Percentiles rank a stretch among this genome's conserved stretches.
These are phyloP conservation scores for Colletes gigas DNA, from an alignment of 1,140 invertebrate species.

Conservation along the genomic window DNA sequence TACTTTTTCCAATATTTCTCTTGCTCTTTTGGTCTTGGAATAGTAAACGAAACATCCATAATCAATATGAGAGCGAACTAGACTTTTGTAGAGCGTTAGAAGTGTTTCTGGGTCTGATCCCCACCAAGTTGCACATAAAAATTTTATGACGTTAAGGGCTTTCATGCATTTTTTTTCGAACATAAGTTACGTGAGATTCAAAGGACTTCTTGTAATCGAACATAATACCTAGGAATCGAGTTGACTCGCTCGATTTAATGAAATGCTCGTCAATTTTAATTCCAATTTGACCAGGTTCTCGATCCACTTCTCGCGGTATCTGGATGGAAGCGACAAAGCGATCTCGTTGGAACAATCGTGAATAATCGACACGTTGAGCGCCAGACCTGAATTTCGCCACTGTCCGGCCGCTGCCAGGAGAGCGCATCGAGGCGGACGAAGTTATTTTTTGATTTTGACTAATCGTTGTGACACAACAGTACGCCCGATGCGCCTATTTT, in stretches of 20 bases:
- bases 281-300: background rate
- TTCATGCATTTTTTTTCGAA: too few relatives aligned
- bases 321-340: too few relatives aligned
- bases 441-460: constrained; percentile 39
- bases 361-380: constrained; percentile 41
- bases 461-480: constrained; percentile 9
- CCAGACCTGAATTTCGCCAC: constrained; percentile 37
- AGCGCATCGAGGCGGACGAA: constrained; percentile 19
- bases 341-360: constrained; percentile 6
- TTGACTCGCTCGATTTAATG: too few relatives aligned
- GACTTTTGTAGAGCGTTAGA: background rate
- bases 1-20: background rate
- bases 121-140: too few relatives aligned
- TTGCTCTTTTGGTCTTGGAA: background rate
- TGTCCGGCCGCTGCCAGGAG: constrained; percentile 8
- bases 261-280: background rate
- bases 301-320: too few relatives aligned
- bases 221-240: too few relatives aligned
- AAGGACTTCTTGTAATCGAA: too few relatives aligned
- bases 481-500: background rate
- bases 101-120: background rate
- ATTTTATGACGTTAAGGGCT: too few relatives aligned
- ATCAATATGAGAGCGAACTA: background rate
- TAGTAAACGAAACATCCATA: background rate
- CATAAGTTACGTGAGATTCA: too few relatives aligned